Evolutionary conservation across 2,888 invertebrate genomes (phyloP).

Genomic region (Agonopterix arenella): DNA sequence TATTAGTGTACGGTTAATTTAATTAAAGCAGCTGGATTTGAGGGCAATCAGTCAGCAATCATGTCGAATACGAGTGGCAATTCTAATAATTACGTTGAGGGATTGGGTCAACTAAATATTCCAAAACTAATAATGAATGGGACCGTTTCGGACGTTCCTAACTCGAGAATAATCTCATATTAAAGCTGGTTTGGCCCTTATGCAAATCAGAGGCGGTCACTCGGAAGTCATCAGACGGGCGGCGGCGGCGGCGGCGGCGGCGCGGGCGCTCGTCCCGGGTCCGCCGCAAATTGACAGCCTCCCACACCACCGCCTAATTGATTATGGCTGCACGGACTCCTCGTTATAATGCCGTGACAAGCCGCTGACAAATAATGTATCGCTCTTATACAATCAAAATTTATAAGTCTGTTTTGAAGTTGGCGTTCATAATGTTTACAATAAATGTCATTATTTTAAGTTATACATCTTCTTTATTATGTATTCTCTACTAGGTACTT

Average conservation of each 20-base stretch:
- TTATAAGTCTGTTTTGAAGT: too few species aligned
- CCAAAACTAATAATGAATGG: constrained; percentile 67
- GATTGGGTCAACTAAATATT: constrained; percentile 53
- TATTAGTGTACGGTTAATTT: background rate
- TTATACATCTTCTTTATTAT: too few species aligned
- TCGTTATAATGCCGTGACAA: constrained; percentile 47
- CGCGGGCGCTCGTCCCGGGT: constrained; percentile 14
- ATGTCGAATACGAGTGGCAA: constrained; percentile 40
- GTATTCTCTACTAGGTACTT: too few species aligned
- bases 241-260: constrained; percentile 20
- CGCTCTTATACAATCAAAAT: constrained; percentile 4
- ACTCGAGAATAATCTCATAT: constrained; percentile 70
- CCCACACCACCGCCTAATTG: constrained; percentile 48
- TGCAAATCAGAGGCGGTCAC: constrained; percentile 71
- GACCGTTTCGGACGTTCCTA: constrained; percentile 46
- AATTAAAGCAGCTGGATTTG: constrained; percentile 11
- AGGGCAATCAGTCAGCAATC: constrained; percentile 31
- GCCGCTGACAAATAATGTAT: constrained; percentile 27
- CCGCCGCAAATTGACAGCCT: constrained; percentile 60
- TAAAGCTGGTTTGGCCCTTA: constrained; percentile 60
- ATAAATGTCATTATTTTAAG: too few species aligned
- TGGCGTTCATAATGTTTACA: too few species aligned
- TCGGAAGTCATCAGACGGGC: constrained; percentile 64
- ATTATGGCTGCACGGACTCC: constrained; percentile 52
- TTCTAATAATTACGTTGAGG: constrained; percentile 46